Base-by-base conservation (phyloP, 2,113 vertebrate genomes). In the Pithys albifrons region DNA sequence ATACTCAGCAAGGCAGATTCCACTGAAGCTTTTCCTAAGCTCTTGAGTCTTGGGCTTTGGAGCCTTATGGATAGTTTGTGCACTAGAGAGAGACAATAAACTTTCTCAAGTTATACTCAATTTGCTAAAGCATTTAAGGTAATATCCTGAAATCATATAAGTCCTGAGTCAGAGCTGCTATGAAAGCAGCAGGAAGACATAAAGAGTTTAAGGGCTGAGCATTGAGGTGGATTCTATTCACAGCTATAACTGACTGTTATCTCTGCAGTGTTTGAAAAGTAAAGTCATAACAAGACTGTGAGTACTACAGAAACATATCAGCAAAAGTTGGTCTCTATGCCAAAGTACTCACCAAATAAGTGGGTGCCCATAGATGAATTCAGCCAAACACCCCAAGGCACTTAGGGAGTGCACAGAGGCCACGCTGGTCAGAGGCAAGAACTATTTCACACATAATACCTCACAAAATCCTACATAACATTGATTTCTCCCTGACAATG, bases 91-190 rank as follows among this genome's bases (percentile, higher is more conserved):
- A 35, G 10, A 16, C 17, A 27, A 55, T 22, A 85, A 85, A 52
- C 19, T 65, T 41, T 58, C 45, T 65, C 0, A 0, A 15, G 79
- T 52, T 48, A 61, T 29, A 24, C 17, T 80, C 58, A 31, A 14
- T 79, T 79, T 83, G 6, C 33, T 71, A 45, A 58, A 93, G 85
- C 10, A 43, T 25, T 76, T 43, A 54, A 66, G 11, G 8, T 43
- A 81, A 35, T 31, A 7, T 86, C 45, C 62, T 74, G 55, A 61
- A 71, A 66, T 24, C 74, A 54, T 35, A 48, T 1, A 35, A 3
- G 12, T 69, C 58, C 75, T 57, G 14, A 76, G 43, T 88, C 49
- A 57, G 33, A 92, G 19, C 31, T 73, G n/a, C 29, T 61, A 31
- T 22, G 10, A 29, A 54, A 88, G 39, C 85, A 16, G 14, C 23